These are phyloP conservation scores for Busseola fusca DNA, from an alignment of 2,888 invertebrate species.

Conservation along the genomic window DNA sequence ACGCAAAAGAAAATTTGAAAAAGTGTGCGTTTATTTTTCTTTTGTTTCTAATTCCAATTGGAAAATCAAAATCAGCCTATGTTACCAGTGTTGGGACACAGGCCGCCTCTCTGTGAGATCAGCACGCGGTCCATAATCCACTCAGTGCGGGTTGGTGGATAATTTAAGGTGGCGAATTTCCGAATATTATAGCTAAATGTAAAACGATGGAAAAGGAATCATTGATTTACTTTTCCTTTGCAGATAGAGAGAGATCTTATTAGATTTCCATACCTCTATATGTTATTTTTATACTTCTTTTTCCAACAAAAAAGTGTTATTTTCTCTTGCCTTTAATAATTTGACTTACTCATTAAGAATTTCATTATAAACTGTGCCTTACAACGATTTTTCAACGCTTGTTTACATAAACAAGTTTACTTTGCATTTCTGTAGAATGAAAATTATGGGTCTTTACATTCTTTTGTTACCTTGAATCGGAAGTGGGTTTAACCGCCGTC, in stretches of 20 bases:
- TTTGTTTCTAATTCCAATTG: neutral
- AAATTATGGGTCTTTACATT: neutral
- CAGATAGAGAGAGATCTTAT: neutral
- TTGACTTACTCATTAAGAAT: too few species aligned
- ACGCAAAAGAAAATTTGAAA: neutral
- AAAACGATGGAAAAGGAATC: neutral
- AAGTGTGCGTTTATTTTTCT: neutral
- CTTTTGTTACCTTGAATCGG: neutral
- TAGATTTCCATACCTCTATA: too few species aligned
- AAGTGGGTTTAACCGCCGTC: neutral
- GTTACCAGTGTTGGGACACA: too few species aligned
- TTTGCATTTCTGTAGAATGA: neutral
- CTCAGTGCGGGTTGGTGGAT: too few species aligned
- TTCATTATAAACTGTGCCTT: neutral
- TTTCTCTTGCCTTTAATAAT: too few species aligned
- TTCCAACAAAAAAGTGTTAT: too few species aligned
- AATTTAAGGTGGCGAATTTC: neutral
- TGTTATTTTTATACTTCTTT: too few species aligned
- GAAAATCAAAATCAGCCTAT: neutral
- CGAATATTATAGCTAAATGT: neutral
- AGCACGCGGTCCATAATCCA: too few species aligned
- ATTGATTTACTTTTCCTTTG: neutral
- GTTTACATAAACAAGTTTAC: neutral
- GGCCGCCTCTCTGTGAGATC: too few species aligned
- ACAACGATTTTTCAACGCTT: neutral